A percentile compares a stretch with the other conserved stretches of the same genome.
Conservation (phyloP, 2,888 invertebrate genomes). For the Mythimna pallens region DNA sequence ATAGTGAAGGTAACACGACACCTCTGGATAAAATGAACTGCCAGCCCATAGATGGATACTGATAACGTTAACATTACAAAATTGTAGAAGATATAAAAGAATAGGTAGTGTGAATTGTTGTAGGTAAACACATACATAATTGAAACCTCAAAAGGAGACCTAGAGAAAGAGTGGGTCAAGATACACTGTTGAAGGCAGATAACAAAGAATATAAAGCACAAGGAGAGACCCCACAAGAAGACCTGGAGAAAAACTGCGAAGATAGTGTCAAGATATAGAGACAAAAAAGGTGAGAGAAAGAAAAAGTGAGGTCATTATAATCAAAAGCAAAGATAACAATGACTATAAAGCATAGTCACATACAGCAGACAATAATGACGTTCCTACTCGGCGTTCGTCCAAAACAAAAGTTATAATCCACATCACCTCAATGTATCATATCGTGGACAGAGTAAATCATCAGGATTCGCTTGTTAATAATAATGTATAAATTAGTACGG, state of each 20-base stretch:
- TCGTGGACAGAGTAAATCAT: constrained; percentile 23
- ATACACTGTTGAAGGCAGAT: background rate
- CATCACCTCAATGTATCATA: constrained; percentile 38
- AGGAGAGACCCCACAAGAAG: too few relatives aligned
- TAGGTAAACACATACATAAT: background rate
- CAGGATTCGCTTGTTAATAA: background rate
- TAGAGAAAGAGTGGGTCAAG: background rate
- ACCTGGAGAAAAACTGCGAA: background rate
- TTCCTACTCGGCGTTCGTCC: constrained; percentile 63
- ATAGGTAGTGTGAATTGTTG: background rate
- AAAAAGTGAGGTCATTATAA: constrained; percentile 4
- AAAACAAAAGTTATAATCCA: constrained; percentile 56
- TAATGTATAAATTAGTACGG: background rate
- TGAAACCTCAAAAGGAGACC: background rate
- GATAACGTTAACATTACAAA: background rate
- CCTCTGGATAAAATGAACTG: background rate
- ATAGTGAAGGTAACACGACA: background rate
- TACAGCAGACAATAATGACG: constrained; percentile 51
- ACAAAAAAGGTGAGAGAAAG: background rate
- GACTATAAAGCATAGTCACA: background rate
- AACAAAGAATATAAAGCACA: constrained; percentile 14
- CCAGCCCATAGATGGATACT: background rate
- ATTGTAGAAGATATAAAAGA: too few relatives aligned
- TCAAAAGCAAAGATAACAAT: constrained; percentile 12
- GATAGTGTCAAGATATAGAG: background rate